These are phyloP conservation scores for Melanostoma mellinum DNA, from an alignment of 2,888 invertebrate genomes.

Conservation along the genomic window DNA sequence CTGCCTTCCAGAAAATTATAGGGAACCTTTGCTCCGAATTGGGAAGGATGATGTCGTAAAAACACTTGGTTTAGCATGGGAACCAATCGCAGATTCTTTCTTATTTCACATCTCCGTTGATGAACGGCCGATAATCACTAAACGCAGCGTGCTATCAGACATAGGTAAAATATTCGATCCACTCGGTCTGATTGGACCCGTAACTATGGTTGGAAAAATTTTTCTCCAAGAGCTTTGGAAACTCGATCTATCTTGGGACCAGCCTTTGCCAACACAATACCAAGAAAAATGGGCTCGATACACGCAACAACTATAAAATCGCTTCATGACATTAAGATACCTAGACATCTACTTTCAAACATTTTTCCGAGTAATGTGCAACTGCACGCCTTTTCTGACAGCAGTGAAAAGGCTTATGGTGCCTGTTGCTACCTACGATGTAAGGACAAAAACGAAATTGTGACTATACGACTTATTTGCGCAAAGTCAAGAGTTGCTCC, in stretches of 20 bases:
- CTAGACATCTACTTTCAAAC: neutral
- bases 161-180: constrained; percentile 47
- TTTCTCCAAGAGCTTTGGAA: constrained; percentile 47
- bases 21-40: too few relatives aligned
- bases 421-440: too few relatives aligned
- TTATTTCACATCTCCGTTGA: constrained; percentile 20
- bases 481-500: constrained; percentile 56
- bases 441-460: too few relatives aligned
- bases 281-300: neutral
- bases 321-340: neutral
- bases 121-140: constrained; percentile 10
- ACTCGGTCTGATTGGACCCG: constrained; percentile 33
- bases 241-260: constrained; percentile 11
- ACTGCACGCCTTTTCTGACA: neutral
- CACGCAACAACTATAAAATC: neutral
- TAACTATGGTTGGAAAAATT: constrained; percentile 26
- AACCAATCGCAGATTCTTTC: constrained; percentile 25
- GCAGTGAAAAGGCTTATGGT: neutral
- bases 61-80: neutral
- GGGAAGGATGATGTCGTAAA: too few relatives aligned
- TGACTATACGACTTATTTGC: too few relatives aligned
- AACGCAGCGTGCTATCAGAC: constrained; percentile 34
- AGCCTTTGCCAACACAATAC: neutral
- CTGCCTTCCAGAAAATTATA: constrained; percentile 8
- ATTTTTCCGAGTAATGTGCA: neutral